A percentile compares a stretch with the other conserved stretches of the same genome.
Conservation (phyloP, 2,888 invertebrate genomes). For the Sinotaia quadrata region DNA sequence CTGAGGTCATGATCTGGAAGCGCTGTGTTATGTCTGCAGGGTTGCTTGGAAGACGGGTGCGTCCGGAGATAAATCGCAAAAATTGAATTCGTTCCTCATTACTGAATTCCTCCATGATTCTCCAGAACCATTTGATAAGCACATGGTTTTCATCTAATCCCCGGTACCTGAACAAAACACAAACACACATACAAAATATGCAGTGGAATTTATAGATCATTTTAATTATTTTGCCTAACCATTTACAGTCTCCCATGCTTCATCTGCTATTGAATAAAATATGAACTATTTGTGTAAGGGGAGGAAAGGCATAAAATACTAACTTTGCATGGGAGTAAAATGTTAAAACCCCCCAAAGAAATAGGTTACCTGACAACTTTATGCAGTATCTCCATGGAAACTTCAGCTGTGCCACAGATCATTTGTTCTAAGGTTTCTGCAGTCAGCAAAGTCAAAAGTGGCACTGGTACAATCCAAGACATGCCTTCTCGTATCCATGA, state of each 20-base stretch:
- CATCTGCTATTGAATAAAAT: no score
- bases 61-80: slow-evolving; percentile 80
- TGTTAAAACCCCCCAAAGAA: no score
- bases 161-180: slow-evolving; percentile 75
- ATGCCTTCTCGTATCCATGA: slow-evolving; percentile 78
- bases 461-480: slow-evolving; percentile 79
- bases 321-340: no score
- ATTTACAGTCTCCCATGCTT: no score
- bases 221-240: no score
- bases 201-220: no score
- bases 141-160: slow-evolving; percentile 78
- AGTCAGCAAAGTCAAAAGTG: slow-evolving; percentile 77
- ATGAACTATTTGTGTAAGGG: no score
- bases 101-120: slow-evolving; percentile 77
- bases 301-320: no score
- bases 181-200: no score
- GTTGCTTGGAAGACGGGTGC: slow-evolving; percentile 79
- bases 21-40: slow-evolving; percentile 79
- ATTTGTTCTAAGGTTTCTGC: slow-evolving; percentile 78
- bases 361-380: slow-evolving; percentile 77
- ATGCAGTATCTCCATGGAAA: slow-evolving; percentile 77
- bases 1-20: slow-evolving; percentile 76
- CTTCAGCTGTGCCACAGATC: slow-evolving; percentile 79
- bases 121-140: slow-evolving; percentile 79
- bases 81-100: slow-evolving; percentile 79